Evolutionary conservation across 1,140 invertebrate genomes (phyloP), one percentile per base, ranked within the genome.

Genomic region (Goniozus legneri): DNA sequence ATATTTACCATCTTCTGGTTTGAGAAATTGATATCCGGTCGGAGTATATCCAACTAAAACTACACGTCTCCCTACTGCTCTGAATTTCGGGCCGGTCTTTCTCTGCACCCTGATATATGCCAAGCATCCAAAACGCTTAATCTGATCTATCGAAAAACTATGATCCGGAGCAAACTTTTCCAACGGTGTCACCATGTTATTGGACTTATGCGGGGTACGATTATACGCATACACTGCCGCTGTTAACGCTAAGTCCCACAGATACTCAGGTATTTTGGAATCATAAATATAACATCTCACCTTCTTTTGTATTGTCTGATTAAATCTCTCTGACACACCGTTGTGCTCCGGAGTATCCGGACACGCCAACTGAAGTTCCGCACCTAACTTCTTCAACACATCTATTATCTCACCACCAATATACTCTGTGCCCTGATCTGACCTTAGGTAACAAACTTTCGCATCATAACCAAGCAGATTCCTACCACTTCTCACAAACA

Each of bases 261-360:
- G 57, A 8, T 33, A 39, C 8, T 34, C 16, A 24, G 31, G 22
- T 12, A 72, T 32, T 12, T 47, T 19, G 15, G 47, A 38, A 20
- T 68, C 55, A 8, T 45, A 14, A 7, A 71, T 19, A 42, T 70
- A 40, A 8, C 56, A 43, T 20, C 58, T 22, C 2, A 61, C 60
- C 22, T 37, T 44, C 7, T 58, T 39, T 7, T 43, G 32, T 3
- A 69, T 20, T 0, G 53, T 68, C 15, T 63, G 27, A 33, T 70
- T 70, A n/a, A 55, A 43, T 36, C 67, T 31, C 40, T 73, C 67
- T 10, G 58, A 44, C 4, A 54, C 43, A 8, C 65, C 67, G 47
- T 72, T 72, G 35, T 61, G 54, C 20, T 62, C 30, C 32, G 68
- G 60, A 8, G 54, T 48, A 27, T 68, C 54, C 3, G 49, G 51